Evolutionary conservation across 2,797 vertebrate genomes (phyloP).

Genomic region (Myotis vivesi): DNA sequence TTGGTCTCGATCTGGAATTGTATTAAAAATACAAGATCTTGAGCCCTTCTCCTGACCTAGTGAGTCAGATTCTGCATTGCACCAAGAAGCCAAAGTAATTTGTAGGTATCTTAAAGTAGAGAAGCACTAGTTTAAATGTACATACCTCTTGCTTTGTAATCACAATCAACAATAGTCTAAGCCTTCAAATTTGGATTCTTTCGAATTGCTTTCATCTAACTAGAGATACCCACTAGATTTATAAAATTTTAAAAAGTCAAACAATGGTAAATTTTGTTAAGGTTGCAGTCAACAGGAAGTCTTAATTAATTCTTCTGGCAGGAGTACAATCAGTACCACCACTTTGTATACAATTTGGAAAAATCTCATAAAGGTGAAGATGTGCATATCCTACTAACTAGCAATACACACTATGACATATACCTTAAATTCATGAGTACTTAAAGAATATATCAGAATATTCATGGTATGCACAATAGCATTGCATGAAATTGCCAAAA

Average conservation of each 20-base stretch:
- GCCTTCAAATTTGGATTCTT: constrained; percentile 19
- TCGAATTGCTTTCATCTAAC: not conserved
- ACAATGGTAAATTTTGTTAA: not conserved
- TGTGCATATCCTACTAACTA: not conserved
- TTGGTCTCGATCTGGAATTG: not conserved
- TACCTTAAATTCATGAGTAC: not conserved
- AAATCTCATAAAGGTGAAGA: not conserved
- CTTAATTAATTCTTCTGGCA: not conserved
- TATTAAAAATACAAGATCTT: not conserved
- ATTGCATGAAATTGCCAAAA: not conserved
- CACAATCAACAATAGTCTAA: not conserved
- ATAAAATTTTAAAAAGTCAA: not conserved
- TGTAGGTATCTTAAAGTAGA: not conserved
- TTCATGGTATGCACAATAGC: not conserved
- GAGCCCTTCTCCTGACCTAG: not conserved
- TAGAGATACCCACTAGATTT: not conserved
- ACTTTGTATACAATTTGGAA: not conserved
- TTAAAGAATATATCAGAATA: not conserved
- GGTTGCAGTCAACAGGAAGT: not conserved
- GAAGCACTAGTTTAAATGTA: not conserved
- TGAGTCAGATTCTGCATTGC: not conserved
- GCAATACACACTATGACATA: not conserved
- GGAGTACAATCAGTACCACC: not conserved
- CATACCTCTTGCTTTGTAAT: not conserved
- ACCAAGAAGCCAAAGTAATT: not conserved